Conservation (phyloP, 64 coral and sea anemone species). For the Dendrophyllia cribrosa region DNA sequence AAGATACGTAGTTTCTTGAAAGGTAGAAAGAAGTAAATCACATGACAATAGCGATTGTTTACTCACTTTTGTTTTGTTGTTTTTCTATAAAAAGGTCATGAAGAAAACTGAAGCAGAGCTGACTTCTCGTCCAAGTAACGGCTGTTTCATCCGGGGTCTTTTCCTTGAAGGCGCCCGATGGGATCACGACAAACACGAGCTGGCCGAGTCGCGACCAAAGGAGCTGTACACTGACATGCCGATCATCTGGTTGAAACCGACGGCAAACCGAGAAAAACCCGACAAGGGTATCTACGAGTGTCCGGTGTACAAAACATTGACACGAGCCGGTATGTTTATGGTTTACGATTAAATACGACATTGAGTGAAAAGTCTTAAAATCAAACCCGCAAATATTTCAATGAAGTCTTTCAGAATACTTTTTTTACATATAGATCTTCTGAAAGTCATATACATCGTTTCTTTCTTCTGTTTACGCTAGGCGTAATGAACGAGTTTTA, state of each 20-base stretch:
- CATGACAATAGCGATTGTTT: no score
- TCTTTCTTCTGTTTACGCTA: no score
- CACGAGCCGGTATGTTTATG: slow-evolving; percentile 82
- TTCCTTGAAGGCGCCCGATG: slow-evolving; percentile 97
- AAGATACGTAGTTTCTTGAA: no score
- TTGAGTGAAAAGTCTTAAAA: no score
- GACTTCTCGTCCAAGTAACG: slow-evolving; percentile 77
- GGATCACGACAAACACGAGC: slow-evolving; percentile 77
- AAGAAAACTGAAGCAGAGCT: slow-evolving; percentile 83
- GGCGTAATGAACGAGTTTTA: no score
- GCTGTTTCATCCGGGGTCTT: slow-evolving; percentile 98
- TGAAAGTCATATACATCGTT: no score
- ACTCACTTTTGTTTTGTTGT: neutral
- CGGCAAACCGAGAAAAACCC: slow-evolving; percentile 96
- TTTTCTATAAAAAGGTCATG: slow-evolving; percentile 63
- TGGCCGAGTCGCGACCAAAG: slow-evolving; percentile 94
- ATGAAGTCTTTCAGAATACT: no score
- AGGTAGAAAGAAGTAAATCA: no score
- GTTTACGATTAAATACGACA: no score
- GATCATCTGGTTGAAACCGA: slow-evolving; percentile 94
- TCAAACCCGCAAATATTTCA: no score
- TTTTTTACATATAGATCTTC: no score
- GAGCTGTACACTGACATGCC: slow-evolving; percentile 99
- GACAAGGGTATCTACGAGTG: slow-evolving; percentile 94
- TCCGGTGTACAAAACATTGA: slow-evolving; percentile 98